Base-by-base conservation (phyloP, 2,888 invertebrate species). In the Panzeria rudis region DNA sequence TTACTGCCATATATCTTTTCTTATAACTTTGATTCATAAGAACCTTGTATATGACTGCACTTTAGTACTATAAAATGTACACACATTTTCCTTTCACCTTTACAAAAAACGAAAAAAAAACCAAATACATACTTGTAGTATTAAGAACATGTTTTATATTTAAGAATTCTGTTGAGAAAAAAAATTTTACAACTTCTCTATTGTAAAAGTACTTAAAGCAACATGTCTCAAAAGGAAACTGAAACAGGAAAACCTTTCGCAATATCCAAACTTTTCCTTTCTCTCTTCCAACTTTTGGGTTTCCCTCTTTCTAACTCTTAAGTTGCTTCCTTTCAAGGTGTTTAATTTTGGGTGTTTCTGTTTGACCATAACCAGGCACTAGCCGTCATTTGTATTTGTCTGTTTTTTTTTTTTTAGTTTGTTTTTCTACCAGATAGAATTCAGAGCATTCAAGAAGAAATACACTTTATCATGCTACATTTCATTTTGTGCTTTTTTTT, bases 1-100 rank as follows among this genome's bases (percentile, higher is more conserved):
- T 83, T 71, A 64, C 82, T 66, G 71, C 82, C 56, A 83, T 77
- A 83, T 76, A 83, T 83, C 64, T 77, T 77, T 71, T 25, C n/a
- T 25, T 64, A 66, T 47, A 83, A 59, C 76, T 77, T 72, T 83
- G 82, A 83, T 77, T 83, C 82, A 72, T 56, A 77, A 44, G 38
- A 47, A 38, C 9, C 29, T 66, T 32, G 32, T 35, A n/a, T 25
- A 47, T 20, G 11, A 64, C 17, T 47, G 32, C n/a, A 38, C 38
- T 68, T 15, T 17, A 35, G 29, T 35, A 11, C 52, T 20, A 8
- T 52, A 35, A 64, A 38, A 32, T 23, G 11, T 59, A 69, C 20
- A 17, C 7, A 47, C 11, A 50, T n/a, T 47, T 47, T 52, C 56
- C 38, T 76, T 64, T 82, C 64, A 77, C 76, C 71, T 77, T 71